phyloP scores from a whole-genome alignment of 2,797 vertebrate genomes.

The Clarias laeviceps region DNA sequence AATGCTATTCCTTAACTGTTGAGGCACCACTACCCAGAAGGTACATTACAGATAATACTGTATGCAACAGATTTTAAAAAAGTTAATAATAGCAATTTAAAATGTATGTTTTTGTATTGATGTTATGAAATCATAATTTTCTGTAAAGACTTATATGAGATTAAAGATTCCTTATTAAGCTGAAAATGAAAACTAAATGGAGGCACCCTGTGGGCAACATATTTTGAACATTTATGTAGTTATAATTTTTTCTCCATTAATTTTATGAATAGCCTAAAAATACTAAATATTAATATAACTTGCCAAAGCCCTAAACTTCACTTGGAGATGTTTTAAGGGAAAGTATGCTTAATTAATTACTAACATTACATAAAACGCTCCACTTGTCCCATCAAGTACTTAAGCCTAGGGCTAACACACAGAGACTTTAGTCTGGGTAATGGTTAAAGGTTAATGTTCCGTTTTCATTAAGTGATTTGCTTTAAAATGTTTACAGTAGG shows the following conservation, averaged over 20 bases:
- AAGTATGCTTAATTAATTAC: conserved; percentile 62
- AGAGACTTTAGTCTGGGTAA: conserved; percentile 36
- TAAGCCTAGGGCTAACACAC: conserved; percentile 37
- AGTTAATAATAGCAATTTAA: background rate
- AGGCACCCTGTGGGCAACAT: background rate
- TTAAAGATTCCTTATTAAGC: background rate
- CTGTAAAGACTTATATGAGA: background rate
- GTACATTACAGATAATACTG: background rate
- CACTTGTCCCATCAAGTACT: conserved; percentile 45
- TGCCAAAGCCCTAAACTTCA: background rate
- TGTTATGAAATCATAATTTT: background rate
- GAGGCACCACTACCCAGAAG: no score
- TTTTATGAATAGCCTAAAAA: background rate
- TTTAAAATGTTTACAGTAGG: conserved; percentile 24
- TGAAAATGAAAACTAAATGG: background rate
- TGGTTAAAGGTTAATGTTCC: conserved; percentile 47
- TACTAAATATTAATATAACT: background rate
- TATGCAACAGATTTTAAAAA: background rate
- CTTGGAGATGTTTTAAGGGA: conserved; percentile 31
- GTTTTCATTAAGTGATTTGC: conserved; percentile 23
- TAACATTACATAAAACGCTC: conserved; percentile 54
- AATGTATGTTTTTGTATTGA: background rate
- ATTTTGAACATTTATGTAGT: background rate
- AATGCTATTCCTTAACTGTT: no score
- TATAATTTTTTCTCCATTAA: background rate